Evolutionary conservation across 2,113 vertebrate species (phyloP), one percentile per base, ranked within the genome.

Genomic region (Tachysurus fulvidraco): DNA sequence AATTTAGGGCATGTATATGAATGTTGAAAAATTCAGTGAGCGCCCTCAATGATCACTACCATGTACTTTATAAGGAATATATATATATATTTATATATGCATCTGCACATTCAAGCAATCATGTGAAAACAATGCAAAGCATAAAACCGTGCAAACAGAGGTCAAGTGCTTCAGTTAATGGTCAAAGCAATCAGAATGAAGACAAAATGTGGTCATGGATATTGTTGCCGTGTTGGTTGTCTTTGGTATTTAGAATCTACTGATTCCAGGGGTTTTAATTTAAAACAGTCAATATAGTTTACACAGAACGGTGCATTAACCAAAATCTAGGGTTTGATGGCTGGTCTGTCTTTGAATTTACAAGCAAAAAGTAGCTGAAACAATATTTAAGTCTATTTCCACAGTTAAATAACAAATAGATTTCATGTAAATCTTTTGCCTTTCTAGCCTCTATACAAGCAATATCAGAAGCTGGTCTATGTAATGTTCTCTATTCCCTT

Each of bases 401-500:
- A 60, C 23, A 64, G 59, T 64, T 52, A 76, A 44, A 23, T 69
- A 41, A 17, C 8, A 36, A 11, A 52, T 4, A 52, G 7, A 83
- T 69, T 67, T 46, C 44, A 16, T 65, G 60, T 46, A 23, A 11
- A 19, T 74, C 73, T 14, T 23, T 52, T 28, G 11, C 3, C 5
- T 52, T 67, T 25, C 19, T n/a, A 52, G 41, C n/a, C 3, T 83
- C 81, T 69, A 28, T 12, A 81, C 46, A 36, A 84, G 54, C 19
- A 25, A 65, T 76, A 87, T 44, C 41, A 25, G 19, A 41, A 46
- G 46, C 54, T 60, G 79, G 44, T n/a, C 69, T 50, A 85, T 83
- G 80, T 88, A 67, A 21, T 78, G 78, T 74, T 73, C 54, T 80
- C 50, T 76, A 73, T 54, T 88, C 28, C 57, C 41, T 41, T 82